phyloP scores from a whole-genome alignment of 2,113 vertebrate genomes.

The Hylia prasina region DNA sequence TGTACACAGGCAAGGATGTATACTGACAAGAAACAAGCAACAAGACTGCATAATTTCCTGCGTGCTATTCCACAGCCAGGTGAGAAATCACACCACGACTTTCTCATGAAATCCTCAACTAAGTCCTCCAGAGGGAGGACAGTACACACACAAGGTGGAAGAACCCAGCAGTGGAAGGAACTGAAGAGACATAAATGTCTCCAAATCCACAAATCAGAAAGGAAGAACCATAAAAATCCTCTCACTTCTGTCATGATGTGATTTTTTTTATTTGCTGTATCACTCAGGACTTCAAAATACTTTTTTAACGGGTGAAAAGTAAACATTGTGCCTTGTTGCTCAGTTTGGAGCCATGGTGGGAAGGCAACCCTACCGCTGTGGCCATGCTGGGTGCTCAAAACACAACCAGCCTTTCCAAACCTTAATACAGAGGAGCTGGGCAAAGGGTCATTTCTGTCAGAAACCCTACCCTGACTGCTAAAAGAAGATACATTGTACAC shows the following conservation, averaged over 20 bases:
- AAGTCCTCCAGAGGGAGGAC: background rate
- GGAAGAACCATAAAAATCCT: background rate
- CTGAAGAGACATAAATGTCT: background rate
- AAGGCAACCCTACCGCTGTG: fast-evolving
- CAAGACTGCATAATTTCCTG: fast-evolving
- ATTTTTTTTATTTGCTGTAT: background rate
- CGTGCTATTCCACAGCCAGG: background rate
- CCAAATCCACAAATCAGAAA: background rate
- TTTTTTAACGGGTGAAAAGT: background rate
- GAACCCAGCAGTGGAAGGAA: background rate
- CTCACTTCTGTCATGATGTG: background rate
- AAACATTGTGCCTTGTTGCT: background rate
- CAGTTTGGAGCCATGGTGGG: background rate
- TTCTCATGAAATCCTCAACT: background rate
- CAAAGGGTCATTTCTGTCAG: background rate
- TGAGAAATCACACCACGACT: fast-evolving
- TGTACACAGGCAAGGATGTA: background rate
- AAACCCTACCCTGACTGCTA: background rate
- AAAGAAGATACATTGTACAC: background rate
- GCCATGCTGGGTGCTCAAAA: fast-evolving
- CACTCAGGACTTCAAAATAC: background rate
- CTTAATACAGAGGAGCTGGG: background rate
- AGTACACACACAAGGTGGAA: background rate
- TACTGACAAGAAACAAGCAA: background rate
- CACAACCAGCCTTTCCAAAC: fast-evolving